A percentile compares a stretch with the other conserved stretches of the same genome.
These are phyloP conservation scores for Drosophila subpulchrella DNA, from an alignment of 1,140 invertebrate genomes.

Conservation along the genomic window DNA sequence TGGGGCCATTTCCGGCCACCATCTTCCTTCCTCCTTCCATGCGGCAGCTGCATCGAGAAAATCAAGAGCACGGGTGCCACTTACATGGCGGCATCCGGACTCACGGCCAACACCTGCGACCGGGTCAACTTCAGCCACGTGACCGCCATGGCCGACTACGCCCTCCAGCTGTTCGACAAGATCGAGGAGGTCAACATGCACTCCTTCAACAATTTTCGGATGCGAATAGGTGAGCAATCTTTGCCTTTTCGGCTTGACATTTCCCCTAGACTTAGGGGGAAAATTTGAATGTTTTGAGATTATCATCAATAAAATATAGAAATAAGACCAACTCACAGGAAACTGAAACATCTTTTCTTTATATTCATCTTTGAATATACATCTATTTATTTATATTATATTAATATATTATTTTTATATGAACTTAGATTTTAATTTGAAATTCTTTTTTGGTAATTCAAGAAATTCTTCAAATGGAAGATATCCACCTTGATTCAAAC, in stretches of 20 bases:
- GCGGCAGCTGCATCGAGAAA: conserved; percentile 93
- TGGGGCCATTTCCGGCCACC: not conserved
- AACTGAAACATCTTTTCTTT: too few relatives aligned
- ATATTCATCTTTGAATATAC: too few relatives aligned
- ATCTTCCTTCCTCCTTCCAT: not conserved
- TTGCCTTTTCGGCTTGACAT: not conserved
- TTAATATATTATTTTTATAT: too few relatives aligned
- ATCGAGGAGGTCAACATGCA: conserved; percentile 97
- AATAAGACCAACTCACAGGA: too few relatives aligned
- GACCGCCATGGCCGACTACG: conserved; percentile 96
- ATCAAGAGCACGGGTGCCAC: conserved; percentile 98
- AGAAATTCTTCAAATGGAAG: too few relatives aligned
- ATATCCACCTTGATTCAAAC: too few relatives aligned
- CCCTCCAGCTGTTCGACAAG: conserved; percentile 93
- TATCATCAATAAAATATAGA: too few relatives aligned
- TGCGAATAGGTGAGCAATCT: conserved; percentile 91
- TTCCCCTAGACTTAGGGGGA: too few relatives aligned
- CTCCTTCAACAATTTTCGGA: conserved; percentile 98
- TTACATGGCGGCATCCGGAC: conserved; percentile 98
- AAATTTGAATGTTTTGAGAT: too few relatives aligned
- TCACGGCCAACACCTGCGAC: conserved; percentile 92
- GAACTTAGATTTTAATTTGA: too few relatives aligned
- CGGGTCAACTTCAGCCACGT: conserved; percentile 91
- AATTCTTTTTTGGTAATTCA: too few relatives aligned
- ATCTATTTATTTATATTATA: too few relatives aligned